phyloP scores from a whole-genome alignment of 92 coral and sea anemone genomes.

The Anthopleura xanthogrammica region DNA sequence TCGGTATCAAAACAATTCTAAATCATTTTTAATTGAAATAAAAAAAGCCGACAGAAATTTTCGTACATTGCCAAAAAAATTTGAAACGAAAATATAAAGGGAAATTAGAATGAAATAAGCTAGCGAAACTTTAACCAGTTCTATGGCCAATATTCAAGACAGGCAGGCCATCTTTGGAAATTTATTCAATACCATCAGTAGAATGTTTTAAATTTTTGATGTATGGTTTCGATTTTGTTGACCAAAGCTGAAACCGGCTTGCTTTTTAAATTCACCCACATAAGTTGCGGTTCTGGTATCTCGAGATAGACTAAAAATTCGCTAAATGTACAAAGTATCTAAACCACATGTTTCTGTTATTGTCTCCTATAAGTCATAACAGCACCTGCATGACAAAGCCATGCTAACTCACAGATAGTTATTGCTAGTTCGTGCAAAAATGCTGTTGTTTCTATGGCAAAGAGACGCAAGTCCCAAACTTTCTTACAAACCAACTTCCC shows the following conservation, averaged over 20 bases:
- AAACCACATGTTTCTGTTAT: conserved; percentile 48
- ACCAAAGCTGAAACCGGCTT: conserved; percentile 43
- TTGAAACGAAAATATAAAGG: neutral
- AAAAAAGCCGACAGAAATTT: neutral
- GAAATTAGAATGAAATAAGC: neutral
- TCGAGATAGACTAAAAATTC: conserved; percentile 13
- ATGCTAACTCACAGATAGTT: conserved; percentile 1
- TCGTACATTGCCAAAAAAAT: neutral
- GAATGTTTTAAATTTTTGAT: conserved; percentile 43
- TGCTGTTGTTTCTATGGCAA: conserved; percentile 36
- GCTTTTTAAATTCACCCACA: conserved; percentile 8
- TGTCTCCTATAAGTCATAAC: conserved; percentile 33
- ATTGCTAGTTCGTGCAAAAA: conserved; percentile 12
- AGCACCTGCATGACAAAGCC: conserved; percentile 49
- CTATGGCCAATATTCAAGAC: conserved; percentile 19
- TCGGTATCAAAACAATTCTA: conserved; percentile 12
- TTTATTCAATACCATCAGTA: conserved; percentile 25
- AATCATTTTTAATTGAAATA: neutral
- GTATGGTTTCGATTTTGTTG: conserved; percentile 34
- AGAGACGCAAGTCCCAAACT: conserved; percentile 28
- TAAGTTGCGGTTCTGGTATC: conserved; percentile 31
- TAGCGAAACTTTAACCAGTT: conserved; percentile 25
- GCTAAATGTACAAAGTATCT: conserved; percentile 28
- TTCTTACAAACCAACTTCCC: conserved; percentile 1
- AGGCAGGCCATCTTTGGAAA: conserved; percentile 21